Evolutionary conservation across 2,113 vertebrate genomes (phyloP).

Genomic region (Hymenochirus boettgeri): DNA sequence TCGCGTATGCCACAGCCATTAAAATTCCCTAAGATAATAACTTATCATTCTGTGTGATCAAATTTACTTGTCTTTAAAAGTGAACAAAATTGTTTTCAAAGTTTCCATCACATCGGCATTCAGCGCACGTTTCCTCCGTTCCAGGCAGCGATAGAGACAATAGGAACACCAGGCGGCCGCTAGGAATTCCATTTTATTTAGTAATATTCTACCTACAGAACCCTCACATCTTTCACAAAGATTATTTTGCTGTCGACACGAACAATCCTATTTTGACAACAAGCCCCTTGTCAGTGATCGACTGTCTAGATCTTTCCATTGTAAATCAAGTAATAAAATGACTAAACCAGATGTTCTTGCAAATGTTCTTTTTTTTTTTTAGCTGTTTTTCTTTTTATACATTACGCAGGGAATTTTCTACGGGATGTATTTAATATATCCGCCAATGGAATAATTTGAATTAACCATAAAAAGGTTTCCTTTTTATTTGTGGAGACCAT

Average conservation of each 20-base stretch:
- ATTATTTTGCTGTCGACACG: constrained; percentile 23
- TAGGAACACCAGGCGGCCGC: neutral
- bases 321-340: constrained; percentile 29
- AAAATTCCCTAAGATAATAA: constrained; percentile 31
- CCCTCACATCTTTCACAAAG: constrained; percentile 15
- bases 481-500: too few species aligned
- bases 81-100: constrained; percentile 16
- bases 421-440: too few species aligned
- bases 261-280: constrained; percentile 22
- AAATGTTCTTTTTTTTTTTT: neutral
- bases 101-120: constrained; percentile 23
- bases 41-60: constrained; percentile 6
- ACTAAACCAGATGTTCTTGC: constrained; percentile 13
- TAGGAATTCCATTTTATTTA: neutral
- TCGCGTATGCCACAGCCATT: neutral
- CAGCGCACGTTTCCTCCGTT: neutral
- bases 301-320: constrained; percentile 8
- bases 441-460: too few species aligned
- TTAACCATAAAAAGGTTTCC: too few species aligned
- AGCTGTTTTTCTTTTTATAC: too few species aligned
- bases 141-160: constrained; percentile 9
- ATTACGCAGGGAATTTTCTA: too few species aligned
- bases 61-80: constrained; percentile 19
- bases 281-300: constrained; percentile 12
- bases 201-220: neutral